phyloP scores from a whole-genome alignment of 2,113 vertebrate genomes.

The Cheilinus undulatus region DNA sequence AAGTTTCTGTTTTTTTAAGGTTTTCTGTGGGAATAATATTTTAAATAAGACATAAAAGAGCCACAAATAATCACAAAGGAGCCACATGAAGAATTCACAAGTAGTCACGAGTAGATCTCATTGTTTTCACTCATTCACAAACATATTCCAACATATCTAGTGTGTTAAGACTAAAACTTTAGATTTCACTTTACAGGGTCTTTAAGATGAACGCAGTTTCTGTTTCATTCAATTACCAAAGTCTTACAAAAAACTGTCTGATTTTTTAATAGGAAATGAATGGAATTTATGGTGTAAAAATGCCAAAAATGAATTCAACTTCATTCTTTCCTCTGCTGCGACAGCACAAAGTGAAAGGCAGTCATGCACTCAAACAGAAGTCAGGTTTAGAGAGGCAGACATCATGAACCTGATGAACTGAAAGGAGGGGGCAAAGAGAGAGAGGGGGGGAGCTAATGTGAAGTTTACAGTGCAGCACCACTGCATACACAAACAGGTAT shows the following conservation, averaged over 20 bases:
- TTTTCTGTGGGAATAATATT: too few relatives aligned
- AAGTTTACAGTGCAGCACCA: conserved; percentile 22
- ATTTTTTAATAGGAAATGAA: neutral
- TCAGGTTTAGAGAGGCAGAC: conserved; percentile 15
- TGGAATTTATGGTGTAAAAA: neutral
- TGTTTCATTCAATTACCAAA: neutral
- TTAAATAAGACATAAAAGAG: too few relatives aligned
- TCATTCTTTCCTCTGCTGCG: neutral
- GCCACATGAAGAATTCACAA: too few relatives aligned
- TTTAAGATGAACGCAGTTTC: too few relatives aligned
- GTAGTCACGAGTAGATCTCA: too few relatives aligned
- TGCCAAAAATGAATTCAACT: neutral
- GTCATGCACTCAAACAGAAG: conserved; percentile 16
- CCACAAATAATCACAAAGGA: too few relatives aligned
- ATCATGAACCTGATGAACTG: conserved; percentile 57
- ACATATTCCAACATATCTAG: too few relatives aligned
- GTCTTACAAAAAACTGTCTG: neutral
- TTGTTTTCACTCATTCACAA: too few relatives aligned
- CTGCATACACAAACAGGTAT: conserved; percentile 18
- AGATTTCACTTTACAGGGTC: too few relatives aligned
- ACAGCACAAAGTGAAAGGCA: conserved; percentile 1
- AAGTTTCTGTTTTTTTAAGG: too few relatives aligned
- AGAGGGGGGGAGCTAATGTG: conserved; percentile 12
- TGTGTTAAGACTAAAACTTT: too few relatives aligned
- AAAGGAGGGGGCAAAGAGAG: neutral